Evolutionary conservation across 2,797 vertebrate genomes (phyloP).

Genomic region (Pteronotus mesoamericanus): DNA sequence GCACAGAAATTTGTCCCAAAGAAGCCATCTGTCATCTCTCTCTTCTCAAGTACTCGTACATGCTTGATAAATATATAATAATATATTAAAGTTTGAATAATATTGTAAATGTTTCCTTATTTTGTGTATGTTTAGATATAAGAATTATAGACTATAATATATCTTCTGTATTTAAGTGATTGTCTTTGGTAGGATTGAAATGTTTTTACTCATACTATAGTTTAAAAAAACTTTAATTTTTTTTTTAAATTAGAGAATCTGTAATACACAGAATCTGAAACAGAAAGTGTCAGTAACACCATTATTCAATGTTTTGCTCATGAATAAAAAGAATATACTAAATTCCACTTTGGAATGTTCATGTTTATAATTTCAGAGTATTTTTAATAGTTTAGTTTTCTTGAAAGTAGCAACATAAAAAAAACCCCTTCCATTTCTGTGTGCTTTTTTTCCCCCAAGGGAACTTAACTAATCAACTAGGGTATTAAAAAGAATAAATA

Average conservation of each 20-base stretch:
- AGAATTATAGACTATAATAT: neutral
- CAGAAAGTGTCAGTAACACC: neutral
- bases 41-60: neutral
- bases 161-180: neutral
- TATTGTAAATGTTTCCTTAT: neutral
- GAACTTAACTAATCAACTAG: neutral
- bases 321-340: neutral
- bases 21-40: neutral
- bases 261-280: neutral
- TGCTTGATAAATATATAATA: neutral
- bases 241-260: neutral
- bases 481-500: neutral
- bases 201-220: neutral
- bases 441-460: fast-evolving
- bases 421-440: neutral
- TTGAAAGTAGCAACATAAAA: neutral
- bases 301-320: neutral
- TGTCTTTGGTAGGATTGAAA: neutral
- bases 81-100: neutral
- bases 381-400: neutral
- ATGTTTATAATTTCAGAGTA: neutral
- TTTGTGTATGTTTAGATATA: neutral
- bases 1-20: neutral
- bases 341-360: neutral
- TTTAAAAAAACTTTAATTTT: neutral